Conservation (phyloP, 2,888 invertebrate species). For the Marronus borbonicus region DNA sequence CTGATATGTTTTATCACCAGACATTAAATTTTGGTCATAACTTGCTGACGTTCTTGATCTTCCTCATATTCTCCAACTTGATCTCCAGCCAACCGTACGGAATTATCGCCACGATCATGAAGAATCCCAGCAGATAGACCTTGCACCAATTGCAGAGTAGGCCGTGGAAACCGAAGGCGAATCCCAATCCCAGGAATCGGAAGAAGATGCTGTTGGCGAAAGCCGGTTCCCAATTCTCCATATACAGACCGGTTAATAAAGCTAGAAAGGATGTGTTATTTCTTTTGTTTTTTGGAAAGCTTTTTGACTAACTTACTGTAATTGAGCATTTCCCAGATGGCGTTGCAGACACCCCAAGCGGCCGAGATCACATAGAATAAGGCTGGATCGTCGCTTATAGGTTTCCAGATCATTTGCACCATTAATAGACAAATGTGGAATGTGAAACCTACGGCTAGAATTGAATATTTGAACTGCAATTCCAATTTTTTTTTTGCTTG, state of each 20-base stretch:
- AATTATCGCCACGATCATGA: constrained; percentile 72
- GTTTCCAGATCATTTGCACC: constrained; percentile 85
- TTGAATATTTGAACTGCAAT: not conserved
- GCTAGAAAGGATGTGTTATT: constrained; percentile 60
- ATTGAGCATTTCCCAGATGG: constrained; percentile 86
- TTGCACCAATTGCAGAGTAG: constrained; percentile 74
- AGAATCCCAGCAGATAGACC: constrained; percentile 70
- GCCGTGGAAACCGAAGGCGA: constrained; percentile 78
- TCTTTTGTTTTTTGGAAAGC: not conserved
- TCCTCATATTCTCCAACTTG: constrained; percentile 67
- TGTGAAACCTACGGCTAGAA: constrained; percentile 82
- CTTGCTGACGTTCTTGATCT: constrained; percentile 65
- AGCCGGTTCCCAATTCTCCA: constrained; percentile 71
- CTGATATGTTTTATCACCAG: constrained; percentile 47
- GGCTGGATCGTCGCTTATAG: constrained; percentile 85
- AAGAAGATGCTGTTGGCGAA: constrained; percentile 73
- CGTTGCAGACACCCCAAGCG: constrained; percentile 90
- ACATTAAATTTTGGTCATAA: constrained; percentile 62
- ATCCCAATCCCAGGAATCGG: constrained; percentile 76
- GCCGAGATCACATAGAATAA: constrained; percentile 88
- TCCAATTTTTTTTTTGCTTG: not conserved
- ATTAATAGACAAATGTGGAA: constrained; percentile 86
- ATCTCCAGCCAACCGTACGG: constrained; percentile 74
- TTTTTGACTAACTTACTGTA: constrained; percentile 67
- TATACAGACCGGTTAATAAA: constrained; percentile 68